phyloP scores from a whole-genome alignment of 2,113 vertebrate species.

The Sylvietta virens region DNA sequence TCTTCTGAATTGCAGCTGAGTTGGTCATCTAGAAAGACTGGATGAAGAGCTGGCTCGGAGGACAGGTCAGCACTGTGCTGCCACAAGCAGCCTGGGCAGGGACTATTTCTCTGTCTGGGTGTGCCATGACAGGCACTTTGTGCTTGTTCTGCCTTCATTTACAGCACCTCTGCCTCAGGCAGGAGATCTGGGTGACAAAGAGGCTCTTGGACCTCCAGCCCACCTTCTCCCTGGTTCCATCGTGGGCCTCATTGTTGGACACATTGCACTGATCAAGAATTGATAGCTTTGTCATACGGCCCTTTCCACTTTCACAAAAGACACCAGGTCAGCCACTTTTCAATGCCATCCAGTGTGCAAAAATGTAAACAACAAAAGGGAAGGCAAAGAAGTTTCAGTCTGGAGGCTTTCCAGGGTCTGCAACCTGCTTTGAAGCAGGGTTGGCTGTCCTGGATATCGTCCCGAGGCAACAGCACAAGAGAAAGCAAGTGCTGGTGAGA shows the following conservation, averaged over 20 bases:
- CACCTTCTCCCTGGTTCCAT: not conserved
- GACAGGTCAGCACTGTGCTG: not conserved
- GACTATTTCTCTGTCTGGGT: fast-evolving
- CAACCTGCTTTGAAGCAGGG: not conserved
- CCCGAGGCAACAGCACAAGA: not conserved
- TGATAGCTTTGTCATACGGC: fast-evolving
- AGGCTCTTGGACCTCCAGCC: not conserved
- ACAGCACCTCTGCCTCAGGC: not conserved
- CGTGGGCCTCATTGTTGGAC: not conserved
- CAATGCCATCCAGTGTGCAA: not conserved
- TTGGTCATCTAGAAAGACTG: not conserved
- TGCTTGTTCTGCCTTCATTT: fast-evolving
- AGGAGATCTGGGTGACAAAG: not conserved
- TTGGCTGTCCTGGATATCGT: not conserved
- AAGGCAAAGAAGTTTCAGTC: not conserved
- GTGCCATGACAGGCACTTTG: fast-evolving
- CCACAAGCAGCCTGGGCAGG: not conserved
- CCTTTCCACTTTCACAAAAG: not conserved
- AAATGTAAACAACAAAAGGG: not conserved
- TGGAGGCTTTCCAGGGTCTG: not conserved
- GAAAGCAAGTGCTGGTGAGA: not conserved
- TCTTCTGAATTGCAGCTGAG: not conserved
- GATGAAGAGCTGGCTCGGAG: not conserved
- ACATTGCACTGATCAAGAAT: not conserved
- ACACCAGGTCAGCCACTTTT: not conserved